Conservation (phyloP, 2,888 invertebrate species). For the Monochamus alternatus region DNA sequence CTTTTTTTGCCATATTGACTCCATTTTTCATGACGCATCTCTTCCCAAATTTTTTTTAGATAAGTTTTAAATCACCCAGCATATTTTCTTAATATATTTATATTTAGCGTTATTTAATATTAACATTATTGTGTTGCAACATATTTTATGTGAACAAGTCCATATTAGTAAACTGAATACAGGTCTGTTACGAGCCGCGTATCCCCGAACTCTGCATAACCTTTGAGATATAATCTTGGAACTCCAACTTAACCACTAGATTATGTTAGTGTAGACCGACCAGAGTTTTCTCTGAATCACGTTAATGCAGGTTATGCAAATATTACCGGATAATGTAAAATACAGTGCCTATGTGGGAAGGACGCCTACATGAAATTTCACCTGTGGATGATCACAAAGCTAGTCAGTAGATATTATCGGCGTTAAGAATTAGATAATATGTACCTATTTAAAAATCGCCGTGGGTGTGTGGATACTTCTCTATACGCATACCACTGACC, state of each 20-base stretch:
- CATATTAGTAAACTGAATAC: no score
- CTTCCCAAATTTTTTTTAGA: no score
- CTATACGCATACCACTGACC: constrained; percentile 10
- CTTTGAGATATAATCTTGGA: no score
- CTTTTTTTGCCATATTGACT: no score
- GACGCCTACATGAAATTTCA: background rate
- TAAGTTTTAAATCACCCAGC: no score
- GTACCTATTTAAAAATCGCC: background rate
- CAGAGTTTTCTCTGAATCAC: background rate
- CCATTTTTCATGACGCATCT: no score
- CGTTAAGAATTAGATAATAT: constrained; percentile 22
- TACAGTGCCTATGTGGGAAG: background rate
- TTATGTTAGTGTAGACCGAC: background rate
- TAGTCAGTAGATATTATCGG: background rate
- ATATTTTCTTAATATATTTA: no score
- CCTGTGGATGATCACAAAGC: background rate
- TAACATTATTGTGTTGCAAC: no score
- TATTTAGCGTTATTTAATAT: no score
- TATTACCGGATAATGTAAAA: background rate
- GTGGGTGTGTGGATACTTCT: background rate
- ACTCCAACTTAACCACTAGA: background rate
- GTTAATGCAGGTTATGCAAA: background rate
- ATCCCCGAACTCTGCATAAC: no score
- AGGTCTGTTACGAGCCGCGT: no score
- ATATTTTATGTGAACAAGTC: no score